Conservation (phyloP, 2,888 invertebrate genomes). For the Oscheius myriophilus region DNA sequence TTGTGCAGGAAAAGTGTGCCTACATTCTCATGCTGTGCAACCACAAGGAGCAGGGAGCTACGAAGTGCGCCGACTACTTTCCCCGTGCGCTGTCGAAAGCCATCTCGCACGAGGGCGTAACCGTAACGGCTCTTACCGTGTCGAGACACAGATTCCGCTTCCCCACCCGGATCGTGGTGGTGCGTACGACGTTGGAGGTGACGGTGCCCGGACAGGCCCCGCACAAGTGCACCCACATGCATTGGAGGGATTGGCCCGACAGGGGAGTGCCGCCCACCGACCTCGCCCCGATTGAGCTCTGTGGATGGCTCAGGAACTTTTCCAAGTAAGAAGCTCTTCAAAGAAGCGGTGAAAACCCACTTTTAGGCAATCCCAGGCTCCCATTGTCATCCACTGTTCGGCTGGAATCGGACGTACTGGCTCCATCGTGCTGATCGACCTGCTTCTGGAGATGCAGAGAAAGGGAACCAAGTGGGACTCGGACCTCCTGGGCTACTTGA, state of each 20-base stretch:
- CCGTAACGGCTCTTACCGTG: neutral
- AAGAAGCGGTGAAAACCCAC: no score
- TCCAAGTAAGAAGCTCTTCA: neutral
- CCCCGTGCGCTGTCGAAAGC: neutral
- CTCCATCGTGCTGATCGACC: conserved; percentile 37
- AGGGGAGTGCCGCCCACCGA: conserved; percentile 23
- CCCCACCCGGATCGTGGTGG: conserved; percentile 2
- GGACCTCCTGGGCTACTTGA: neutral
- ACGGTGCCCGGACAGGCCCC: neutral
- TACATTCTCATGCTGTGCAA: conserved; percentile 28
- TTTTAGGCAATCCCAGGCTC: no score
- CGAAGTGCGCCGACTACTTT: conserved; percentile 21
- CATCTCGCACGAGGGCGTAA: neutral
- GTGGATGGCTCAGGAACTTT: neutral
- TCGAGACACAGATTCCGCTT: neutral
- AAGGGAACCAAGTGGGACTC: neutral
- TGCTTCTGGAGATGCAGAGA: conserved; percentile 21
- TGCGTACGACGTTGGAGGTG: neutral
- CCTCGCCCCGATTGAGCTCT: conserved; percentile 18
- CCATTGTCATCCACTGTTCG: conserved; percentile 20
- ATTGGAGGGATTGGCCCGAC: conserved; percentile 26
- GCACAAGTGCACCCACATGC: conserved; percentile 10
- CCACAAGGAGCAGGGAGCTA: conserved; percentile 12
- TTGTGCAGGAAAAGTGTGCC: conserved; percentile 19
- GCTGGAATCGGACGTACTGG: conserved; percentile 45